Evolutionary conservation across 2,797 vertebrate species (phyloP).

Genomic region (Synanceia verrucosa): DNA sequence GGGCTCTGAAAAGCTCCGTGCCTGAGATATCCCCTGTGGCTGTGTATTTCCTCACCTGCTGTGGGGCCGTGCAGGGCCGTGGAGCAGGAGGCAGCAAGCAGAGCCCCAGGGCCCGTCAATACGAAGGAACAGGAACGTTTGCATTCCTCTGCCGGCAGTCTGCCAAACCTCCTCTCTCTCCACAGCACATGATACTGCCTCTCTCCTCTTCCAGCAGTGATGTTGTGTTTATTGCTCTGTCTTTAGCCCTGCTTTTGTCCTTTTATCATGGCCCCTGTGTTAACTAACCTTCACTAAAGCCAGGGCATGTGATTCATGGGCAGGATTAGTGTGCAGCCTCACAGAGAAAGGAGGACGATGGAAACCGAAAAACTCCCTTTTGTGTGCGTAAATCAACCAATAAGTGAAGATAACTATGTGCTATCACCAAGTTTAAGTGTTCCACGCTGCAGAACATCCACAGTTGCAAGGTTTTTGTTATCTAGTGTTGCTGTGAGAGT

Average conservation of each 20-base stretch:
- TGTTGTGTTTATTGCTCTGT: constrained; percentile 7
- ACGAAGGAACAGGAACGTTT: constrained; percentile 56
- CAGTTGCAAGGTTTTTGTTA: neutral
- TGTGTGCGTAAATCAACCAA: constrained; percentile 27
- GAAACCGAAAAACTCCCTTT: constrained; percentile 8
- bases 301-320: constrained; percentile 52
- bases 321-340: constrained; percentile 34
- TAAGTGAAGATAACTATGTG: neutral
- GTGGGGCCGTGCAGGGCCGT: constrained; percentile 5
- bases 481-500: neutral
- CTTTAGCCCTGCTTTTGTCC: constrained; percentile 6
- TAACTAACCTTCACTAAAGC: constrained; percentile 27
- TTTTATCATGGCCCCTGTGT: neutral
- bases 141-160: constrained; percentile 58
- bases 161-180: constrained; percentile 15
- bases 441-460: neutral
- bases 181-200: neutral
- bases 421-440: neutral
- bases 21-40: constrained; percentile 21
- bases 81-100: constrained; percentile 59
- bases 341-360: constrained; percentile 16
- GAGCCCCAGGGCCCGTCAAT: constrained; percentile 56
- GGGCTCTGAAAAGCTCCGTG: neutral
- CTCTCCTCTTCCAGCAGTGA: neutral
- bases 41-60: constrained; percentile 32